A percentile compares a stretch with the other conserved stretches of the same genome.
These are phyloP conservation scores for Daubentonia madagascariensis DNA, from an alignment of 2,113 vertebrate genomes.

Conservation along the genomic window DNA sequence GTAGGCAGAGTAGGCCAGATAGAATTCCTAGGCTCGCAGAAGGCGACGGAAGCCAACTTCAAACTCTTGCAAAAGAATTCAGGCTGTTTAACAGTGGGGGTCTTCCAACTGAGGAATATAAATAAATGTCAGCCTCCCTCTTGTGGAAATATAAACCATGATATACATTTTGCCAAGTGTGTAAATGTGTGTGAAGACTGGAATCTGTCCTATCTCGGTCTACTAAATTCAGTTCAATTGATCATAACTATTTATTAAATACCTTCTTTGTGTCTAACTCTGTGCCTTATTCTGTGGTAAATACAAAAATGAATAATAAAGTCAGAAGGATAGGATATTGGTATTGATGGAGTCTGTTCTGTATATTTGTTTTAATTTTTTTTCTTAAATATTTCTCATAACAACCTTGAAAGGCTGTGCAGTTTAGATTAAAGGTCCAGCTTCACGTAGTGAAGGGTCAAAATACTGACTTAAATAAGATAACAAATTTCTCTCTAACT, in stretches of 20 bases:
- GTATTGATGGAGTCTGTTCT: not conserved
- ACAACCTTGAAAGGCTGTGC: not conserved
- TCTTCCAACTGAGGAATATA: not conserved
- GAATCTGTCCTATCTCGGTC: not conserved
- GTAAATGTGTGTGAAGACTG: not conserved
- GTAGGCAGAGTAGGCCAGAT: not conserved
- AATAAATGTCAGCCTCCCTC: slow-evolving; percentile 8
- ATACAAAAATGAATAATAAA: not conserved
- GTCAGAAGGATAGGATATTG: not conserved
- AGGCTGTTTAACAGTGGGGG: slow-evolving; percentile 26
- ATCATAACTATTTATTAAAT: not conserved
- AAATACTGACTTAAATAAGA: not conserved
- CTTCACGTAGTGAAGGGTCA: not conserved
- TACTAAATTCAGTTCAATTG: not conserved
- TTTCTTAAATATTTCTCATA: not conserved
- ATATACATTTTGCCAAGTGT: not conserved
- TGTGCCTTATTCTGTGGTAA: not conserved
- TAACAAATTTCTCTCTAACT: not conserved
- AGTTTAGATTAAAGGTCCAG: not conserved
- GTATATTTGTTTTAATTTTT: not conserved
- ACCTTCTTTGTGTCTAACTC: not conserved
- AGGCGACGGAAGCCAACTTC: slow-evolving; percentile 36
- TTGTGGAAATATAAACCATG: slow-evolving; percentile 5
- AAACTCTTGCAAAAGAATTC: slow-evolving; percentile 40
- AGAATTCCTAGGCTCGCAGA: slow-evolving; percentile 19